phyloP scores from a whole-genome alignment of 2,888 invertebrate species.

The Ophion slaviceki region DNA sequence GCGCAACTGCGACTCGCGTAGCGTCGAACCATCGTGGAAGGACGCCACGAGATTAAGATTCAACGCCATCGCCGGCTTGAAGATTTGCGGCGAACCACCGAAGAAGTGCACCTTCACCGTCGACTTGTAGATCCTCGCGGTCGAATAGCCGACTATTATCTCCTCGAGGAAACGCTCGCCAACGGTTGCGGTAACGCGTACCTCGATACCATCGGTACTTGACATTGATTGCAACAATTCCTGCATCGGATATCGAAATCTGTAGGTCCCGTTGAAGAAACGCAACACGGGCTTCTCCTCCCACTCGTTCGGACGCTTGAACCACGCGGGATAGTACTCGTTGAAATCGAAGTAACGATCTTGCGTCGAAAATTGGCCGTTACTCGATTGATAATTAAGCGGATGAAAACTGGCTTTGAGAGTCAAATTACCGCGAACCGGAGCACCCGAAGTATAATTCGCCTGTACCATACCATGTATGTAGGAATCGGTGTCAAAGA shows the following conservation, averaged over 20 bases:
- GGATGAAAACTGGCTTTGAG: conserved; percentile 91
- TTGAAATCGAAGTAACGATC: conserved; percentile 92
- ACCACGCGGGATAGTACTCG: conserved; percentile 93
- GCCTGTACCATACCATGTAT: conserved; percentile 95
- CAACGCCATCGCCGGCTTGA: conserved; percentile 97
- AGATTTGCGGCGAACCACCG: conserved; percentile 96
- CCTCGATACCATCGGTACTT: conserved; percentile 90
- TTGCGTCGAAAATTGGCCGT: conserved; percentile 80
- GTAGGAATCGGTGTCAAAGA: conserved; percentile 93
- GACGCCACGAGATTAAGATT: conserved; percentile 92
- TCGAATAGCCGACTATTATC: conserved; percentile 93
- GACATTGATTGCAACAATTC: conserved; percentile 90
- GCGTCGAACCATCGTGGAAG: conserved; percentile 94
- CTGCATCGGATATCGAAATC: conserved; percentile 93
- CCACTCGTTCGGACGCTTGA: conserved; percentile 86
- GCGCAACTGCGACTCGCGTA: conserved; percentile 87
- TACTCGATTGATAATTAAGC: conserved; percentile 82
- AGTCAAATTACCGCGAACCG: conserved; percentile 95
- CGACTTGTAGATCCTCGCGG: conserved; percentile 94
- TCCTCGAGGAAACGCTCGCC: conserved; percentile 95
- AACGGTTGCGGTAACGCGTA: conserved; percentile 93
- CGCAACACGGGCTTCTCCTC: conserved; percentile 89
- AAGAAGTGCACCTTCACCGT: conserved; percentile 93
- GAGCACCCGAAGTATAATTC: conserved; percentile 97
- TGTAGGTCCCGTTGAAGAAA: conserved; percentile 92